phyloP scores from a whole-genome alignment of 2,888 invertebrate genomes.

The Hypomecis punctinalis region DNA sequence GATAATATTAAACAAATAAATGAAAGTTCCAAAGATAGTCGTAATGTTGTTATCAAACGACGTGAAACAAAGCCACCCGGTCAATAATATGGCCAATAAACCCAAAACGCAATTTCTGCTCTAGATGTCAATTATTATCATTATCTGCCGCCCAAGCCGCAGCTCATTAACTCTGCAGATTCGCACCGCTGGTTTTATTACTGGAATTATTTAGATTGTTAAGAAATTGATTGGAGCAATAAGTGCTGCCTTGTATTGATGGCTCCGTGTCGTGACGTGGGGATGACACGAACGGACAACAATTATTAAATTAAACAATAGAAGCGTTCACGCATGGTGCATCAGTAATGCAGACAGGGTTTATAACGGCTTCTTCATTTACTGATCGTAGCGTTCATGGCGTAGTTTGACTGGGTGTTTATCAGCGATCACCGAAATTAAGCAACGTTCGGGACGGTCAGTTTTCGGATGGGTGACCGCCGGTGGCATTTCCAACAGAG shows the following conservation, averaged over 20 bases:
- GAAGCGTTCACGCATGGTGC: conserved; percentile 2
- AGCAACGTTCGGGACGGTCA: too few species aligned
- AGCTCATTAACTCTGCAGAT: conserved; percentile 56
- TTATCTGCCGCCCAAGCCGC: conserved; percentile 35
- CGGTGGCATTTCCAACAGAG: too few species aligned
- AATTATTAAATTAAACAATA: conserved; percentile 2
- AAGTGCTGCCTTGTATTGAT: conserved; percentile 19
- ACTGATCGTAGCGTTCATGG: too few species aligned
- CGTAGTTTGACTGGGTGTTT: too few species aligned
- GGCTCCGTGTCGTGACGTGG: conserved; percentile 11
- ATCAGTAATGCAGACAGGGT: conserved; percentile 1
- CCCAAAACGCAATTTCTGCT: conserved; percentile 45
- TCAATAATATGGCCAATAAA: conserved; percentile 9
- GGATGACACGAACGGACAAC: conserved; percentile 15
- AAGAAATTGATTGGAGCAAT: conserved; percentile 23
- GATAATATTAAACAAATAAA: too few species aligned
- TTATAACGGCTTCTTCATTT: conserved; percentile 3
- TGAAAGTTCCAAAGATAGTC: conserved; percentile 1
- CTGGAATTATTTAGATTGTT: conserved; percentile 52
- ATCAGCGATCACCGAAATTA: too few species aligned
- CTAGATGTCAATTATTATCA: conserved; percentile 43
- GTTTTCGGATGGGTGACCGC: too few species aligned
- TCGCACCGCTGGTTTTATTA: conserved; percentile 61
- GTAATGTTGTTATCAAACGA: background rate
- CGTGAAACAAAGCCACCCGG: conserved; percentile 16